Evolutionary conservation across 2,888 invertebrate genomes (phyloP), one percentile per base, ranked within the genome.

Genomic region (Neoaliturus tenellus): DNA sequence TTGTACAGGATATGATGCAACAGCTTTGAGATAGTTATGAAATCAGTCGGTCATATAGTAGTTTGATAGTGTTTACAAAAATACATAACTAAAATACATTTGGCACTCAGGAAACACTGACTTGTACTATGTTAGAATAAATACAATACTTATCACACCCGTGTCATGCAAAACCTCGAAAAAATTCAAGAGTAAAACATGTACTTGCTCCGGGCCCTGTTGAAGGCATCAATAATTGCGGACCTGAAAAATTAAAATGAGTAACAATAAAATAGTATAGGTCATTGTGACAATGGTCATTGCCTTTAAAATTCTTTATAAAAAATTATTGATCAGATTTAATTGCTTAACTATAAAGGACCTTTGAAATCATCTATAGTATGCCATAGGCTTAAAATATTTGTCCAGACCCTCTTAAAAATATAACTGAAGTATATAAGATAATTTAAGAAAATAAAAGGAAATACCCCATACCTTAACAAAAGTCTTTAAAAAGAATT

Each of bases 191-290:
- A 41, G 75, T 78, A 8, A 28, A 78, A 78, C 48, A 55, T 55
- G 78, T 84, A 85, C 80, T 87, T 87, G 8, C 81, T 71, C 78
- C 94, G 94, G 39, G 95, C 95, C 88, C 93, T 92, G 87, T 95
- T 93, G 89, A 96, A 96, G 5, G 95, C 95, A 91, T 96, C 96
- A 85, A 93, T 92, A 87, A 96, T 96, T 87, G 95, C 95, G 28
- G 94, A 92, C 88, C 96, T 96, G 90, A 33, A 92, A 92, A 86
- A 85, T n/a, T 87, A 85, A 23, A 51, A 14, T 44, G 44, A n/a
- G n/a, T n/a, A n/a, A n/a, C n/a, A n/a, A n/a, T n/a, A n/a, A n/a
- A n/a, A n/a, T n/a, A n/a, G n/a, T n/a, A n/a, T n/a, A n/a, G n/a
- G n/a, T n/a, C n/a, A n/a, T n/a, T n/a, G n/a, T n/a, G n/a, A n/a